phyloP scores from a whole-genome alignment of 2,113 vertebrate species.

The human region GRCh38 chr14:72661501-72662000 shows the following conservation, averaged over 20 bases:
- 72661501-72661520: neutral
- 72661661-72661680: neutral
- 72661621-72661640: neutral
- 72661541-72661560: neutral
- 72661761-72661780: neutral
- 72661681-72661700: constrained; percentile 28
- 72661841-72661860: neutral
- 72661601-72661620: neutral
- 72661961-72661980: constrained; percentile 51
- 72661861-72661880: neutral
- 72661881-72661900: constrained; percentile 60
- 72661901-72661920: constrained; percentile 64
- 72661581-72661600: neutral
- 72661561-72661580: neutral
- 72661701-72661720: neutral
- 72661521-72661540: neutral
- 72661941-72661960: constrained; percentile 61
- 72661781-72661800: neutral
- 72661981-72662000: constrained; percentile 59
- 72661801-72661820: neutral
- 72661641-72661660: neutral
- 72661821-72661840: neutral
- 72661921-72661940: constrained; percentile 61
- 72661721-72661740: neutral
- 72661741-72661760: neutral